phyloP scores from a whole-genome alignment of 1,140 invertebrate genomes.

The Zophobas atratus region DNA sequence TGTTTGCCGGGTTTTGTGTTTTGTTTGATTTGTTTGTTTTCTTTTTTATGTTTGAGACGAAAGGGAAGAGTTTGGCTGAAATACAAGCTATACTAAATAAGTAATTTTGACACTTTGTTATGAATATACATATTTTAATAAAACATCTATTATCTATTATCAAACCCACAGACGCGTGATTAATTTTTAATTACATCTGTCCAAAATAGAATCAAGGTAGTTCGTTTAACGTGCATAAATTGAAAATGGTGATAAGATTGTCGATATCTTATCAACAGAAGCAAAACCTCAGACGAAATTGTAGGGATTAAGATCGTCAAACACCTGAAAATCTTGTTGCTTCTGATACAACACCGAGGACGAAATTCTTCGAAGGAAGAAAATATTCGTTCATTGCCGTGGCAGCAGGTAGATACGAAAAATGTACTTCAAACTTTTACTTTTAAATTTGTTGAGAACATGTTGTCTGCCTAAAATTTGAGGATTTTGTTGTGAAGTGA shows the following conservation, averaged over 20 bases:
- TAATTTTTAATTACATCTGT: too few species aligned
- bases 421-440: not conserved
- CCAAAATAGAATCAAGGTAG: too few species aligned
- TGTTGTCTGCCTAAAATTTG: not conserved
- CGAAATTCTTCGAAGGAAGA: not conserved
- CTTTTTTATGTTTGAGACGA: constrained; percentile 83
- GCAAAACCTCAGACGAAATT: too few species aligned
- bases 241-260: too few species aligned
- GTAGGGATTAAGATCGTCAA: too few species aligned
- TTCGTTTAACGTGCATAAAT: too few species aligned
- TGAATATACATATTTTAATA: not conserved
- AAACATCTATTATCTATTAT: too few species aligned
- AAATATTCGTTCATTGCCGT: not conserved
- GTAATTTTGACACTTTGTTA: not conserved
- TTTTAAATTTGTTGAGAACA: not conserved
- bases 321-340: too few species aligned
- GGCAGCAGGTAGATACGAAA: not conserved
- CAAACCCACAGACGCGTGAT: too few species aligned
- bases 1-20: constrained; percentile 77
- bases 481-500: too few species aligned
- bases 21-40: constrained; percentile 72
- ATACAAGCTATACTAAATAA: constrained; percentile 57
- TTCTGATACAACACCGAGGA: not conserved
- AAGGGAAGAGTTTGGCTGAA: constrained; percentile 81
- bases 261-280: too few species aligned